A percentile compares a stretch with the other conserved stretches of the same genome.
Evolutionary conservation across 2,888 invertebrate species (phyloP).

Genomic region (Horisme vitalbata): DNA sequence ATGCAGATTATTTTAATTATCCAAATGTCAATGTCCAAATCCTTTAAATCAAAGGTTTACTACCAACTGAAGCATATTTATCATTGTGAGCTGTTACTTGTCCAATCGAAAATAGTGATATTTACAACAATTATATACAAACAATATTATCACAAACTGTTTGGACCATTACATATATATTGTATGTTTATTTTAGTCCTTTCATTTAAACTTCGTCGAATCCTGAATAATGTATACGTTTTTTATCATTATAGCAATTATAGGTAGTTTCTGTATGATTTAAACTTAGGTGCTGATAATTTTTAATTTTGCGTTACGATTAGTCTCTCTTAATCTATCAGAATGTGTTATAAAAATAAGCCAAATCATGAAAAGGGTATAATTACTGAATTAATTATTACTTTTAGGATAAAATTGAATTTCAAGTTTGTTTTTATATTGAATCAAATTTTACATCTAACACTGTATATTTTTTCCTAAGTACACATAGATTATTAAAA

Average conservation of each 20-base stretch:
- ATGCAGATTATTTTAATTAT: no score
- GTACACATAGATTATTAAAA: constrained; percentile 71
- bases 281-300: constrained; percentile 78
- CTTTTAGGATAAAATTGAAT: constrained; percentile 72
- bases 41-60: not conserved
- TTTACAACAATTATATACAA: constrained; percentile 55
- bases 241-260: no score
- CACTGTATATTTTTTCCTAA: constrained; percentile 72
- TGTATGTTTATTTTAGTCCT: constrained; percentile 65
- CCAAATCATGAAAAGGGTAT: constrained; percentile 81
- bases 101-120: constrained; percentile 64
- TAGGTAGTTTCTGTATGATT: constrained; percentile 68
- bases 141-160: constrained; percentile 48
- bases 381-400: constrained; percentile 63
- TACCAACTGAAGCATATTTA: constrained; percentile 31
- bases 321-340: constrained; percentile 69
- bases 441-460: constrained; percentile 74
- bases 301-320: constrained; percentile 73
- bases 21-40: no score
- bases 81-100: constrained; percentile 71
- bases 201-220: constrained; percentile 57
- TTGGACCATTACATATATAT: constrained; percentile 70
- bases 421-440: constrained; percentile 72
- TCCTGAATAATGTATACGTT: no score
- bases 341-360: constrained; percentile 67